Evolutionary conservation across 2,888 invertebrate genomes (phyloP), one percentile per base, ranked within the genome.

Genomic region (Plutella xylostella): DNA sequence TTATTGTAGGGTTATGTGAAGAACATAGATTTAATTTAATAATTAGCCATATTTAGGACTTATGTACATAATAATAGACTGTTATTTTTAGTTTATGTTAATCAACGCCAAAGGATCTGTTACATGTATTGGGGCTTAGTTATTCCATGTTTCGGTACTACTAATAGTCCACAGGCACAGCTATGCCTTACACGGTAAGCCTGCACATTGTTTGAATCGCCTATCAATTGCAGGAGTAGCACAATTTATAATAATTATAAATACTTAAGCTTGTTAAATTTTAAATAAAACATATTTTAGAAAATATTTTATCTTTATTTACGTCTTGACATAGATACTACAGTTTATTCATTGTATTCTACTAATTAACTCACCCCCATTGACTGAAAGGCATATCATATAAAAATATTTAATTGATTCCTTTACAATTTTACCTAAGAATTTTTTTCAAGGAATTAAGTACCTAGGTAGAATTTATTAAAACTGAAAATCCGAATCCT

Each of bases 261-360:
- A 57, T 74, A n/a, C n/a, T n/a, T n/a, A 73, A 71, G 68, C 61
- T 65, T 64, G 47, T 68, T 49, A 52, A 42, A 33, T 11, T 3
- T 20, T 15, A 54, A 72, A 75, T 73, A 72, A 78, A 77, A 77
- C 55, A 52, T 55, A 63, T 67, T 68, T 63, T 66, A 74, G 69
- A 57, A 65, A 79, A 76, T 74, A 71, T 35, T 25, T 65, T 67
- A 56, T 63, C 56, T 64, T 63, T 68, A 63, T 72, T 77, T 71
- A 3, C 56, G 64, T 75, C 72, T 65, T 50, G 48, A 56, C 58
- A 57, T 51, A n/a, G n/a, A n/a, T n/a, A n/a, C n/a, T n/a, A n/a
- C n/a, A n/a, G n/a, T n/a, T n/a, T n/a, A n/a, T n/a, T n/a, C n/a
- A n/a, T n/a, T n/a, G n/a, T n/a, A n/a, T n/a, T n/a, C n/a, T n/a